Conservation (phyloP, 2,888 invertebrate genomes). For the Mythimna lalbum region DNA sequence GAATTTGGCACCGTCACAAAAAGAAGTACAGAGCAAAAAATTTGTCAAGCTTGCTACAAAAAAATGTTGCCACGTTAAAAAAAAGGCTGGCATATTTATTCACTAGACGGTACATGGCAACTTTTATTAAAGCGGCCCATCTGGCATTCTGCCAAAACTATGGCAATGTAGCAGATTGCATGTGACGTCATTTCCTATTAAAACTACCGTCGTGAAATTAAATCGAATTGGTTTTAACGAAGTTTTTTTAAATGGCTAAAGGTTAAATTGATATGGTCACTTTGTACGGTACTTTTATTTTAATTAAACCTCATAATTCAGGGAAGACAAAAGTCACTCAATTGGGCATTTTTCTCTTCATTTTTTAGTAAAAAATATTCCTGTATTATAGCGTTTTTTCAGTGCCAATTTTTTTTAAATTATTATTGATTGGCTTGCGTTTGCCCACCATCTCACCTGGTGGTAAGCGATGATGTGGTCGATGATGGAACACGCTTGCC, state of each 20-base stretch:
- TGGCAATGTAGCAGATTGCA: conserved; percentile 57
- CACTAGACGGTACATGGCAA: conserved; percentile 47
- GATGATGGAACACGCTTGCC: no score
- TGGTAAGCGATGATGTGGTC: no score
- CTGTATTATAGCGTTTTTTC: neutral
- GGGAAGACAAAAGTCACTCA: neutral
- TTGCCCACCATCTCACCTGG: no score
- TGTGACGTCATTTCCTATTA: conserved; percentile 50
- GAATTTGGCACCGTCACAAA: conserved; percentile 25
- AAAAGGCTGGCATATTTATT: conserved; percentile 49
- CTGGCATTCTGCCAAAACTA: conserved; percentile 57
- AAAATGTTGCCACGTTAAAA: conserved; percentile 27
- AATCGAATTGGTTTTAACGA: conserved; percentile 43
- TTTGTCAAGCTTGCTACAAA: conserved; percentile 28
- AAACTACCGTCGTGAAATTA: conserved; percentile 49
- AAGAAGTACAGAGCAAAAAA: conserved; percentile 20
- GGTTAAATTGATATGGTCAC: conserved; percentile 25
- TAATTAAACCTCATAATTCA: neutral
- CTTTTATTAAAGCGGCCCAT: conserved; percentile 57
- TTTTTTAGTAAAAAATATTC: neutral
- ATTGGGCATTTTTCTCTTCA: no score
- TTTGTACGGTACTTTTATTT: conserved; percentile 20
- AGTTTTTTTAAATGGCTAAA: conserved; percentile 32
- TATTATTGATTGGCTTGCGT: no score
- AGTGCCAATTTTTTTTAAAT: no score